Conservation (phyloP, 2,888 invertebrate genomes). For the Auanema freiburgensis region DNA sequence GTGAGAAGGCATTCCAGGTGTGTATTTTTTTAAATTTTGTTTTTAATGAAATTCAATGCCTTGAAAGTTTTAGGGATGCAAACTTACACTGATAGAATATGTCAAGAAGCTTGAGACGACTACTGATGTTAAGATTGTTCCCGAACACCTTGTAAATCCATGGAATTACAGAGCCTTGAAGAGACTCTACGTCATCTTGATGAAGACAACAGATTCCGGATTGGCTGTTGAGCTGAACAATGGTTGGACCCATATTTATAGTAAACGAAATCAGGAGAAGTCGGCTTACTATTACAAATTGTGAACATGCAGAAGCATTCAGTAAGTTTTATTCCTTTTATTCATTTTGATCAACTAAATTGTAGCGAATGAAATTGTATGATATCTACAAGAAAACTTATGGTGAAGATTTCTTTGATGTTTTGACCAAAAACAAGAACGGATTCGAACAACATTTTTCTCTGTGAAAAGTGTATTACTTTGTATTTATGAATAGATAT, state of each 20-base stretch:
- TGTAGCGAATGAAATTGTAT: no score
- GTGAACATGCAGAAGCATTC: conserved; percentile 15
- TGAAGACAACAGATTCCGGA: conserved; percentile 3
- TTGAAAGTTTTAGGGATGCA: conserved; percentile 18
- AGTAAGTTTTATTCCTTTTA: conserved; percentile 23
- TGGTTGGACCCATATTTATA: conserved; percentile 13
- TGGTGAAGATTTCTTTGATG: no score
- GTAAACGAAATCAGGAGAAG: conserved; percentile 13
- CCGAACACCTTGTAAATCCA: conserved; percentile 12
- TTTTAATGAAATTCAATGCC: conserved; percentile 20
- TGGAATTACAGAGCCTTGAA: conserved; percentile 13
- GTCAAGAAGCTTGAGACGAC: conserved; percentile 16
- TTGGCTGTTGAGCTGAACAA: conserved; percentile 15
- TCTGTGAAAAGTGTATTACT: no score
- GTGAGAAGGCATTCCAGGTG: conserved; percentile 15
- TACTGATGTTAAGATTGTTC: conserved; percentile 14
- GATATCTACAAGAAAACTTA: no score
- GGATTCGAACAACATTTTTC: no score
- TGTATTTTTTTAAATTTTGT: no score
- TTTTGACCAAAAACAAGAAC: no score
- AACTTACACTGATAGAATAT: conserved; percentile 19
- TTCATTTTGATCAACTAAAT: no score
- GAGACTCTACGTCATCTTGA: conserved; percentile 9
- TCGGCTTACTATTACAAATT: conserved; percentile 15
- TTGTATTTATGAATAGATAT: no score